Evolutionary conservation across 2,888 invertebrate genomes (phyloP), one percentile per base, ranked within the genome.

Genomic region (Spodoptera littoralis): DNA sequence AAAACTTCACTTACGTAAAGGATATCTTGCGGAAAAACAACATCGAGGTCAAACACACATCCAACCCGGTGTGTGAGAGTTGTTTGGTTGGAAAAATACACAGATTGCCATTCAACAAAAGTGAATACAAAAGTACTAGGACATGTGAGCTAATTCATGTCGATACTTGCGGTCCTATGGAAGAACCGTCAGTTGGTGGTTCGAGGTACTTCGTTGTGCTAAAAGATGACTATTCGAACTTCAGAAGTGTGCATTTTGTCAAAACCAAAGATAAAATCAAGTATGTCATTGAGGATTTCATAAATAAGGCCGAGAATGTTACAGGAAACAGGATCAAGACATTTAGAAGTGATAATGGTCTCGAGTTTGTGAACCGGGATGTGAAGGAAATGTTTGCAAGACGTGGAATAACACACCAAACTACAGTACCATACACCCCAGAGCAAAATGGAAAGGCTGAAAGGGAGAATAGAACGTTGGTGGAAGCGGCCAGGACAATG

Each of bases 271-370:
- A 55, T 24, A 11, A 47, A 1, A 11, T 46, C 1, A 47, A 55
- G 5, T 0, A 8, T 0, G 41, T 6, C 5, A 41, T 56, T 13
- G n/a, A 56, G 2, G 18, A 50, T 5, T 36, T 50, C 4, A 13
- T 50, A 1, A 36, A 50, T 13, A 50, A 50, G 18, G 22, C 41
- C 0, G 55, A 55, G 13, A 55, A 55, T 2, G 5, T 18, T 3
- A 54, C 54, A 2, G 22, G 46, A 12, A 55, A 55, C 9, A n/a
- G 1, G 11, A 12, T 55, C 0, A 8, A 0, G 6, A 13, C 3
- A 13, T 55, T 55, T 11, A 36, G 55, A 41, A 55, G 46, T 55
- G 45, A 55, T 11, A 55, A 55, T 22, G 54, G 46, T n/a, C 2
- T 5, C 1, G 54, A 55, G 2, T 47, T 55, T 0, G 0, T 47